Evolutionary conservation across 2,888 invertebrate genomes (phyloP).

Genomic region (Lampropteryx suffumata): DNA sequence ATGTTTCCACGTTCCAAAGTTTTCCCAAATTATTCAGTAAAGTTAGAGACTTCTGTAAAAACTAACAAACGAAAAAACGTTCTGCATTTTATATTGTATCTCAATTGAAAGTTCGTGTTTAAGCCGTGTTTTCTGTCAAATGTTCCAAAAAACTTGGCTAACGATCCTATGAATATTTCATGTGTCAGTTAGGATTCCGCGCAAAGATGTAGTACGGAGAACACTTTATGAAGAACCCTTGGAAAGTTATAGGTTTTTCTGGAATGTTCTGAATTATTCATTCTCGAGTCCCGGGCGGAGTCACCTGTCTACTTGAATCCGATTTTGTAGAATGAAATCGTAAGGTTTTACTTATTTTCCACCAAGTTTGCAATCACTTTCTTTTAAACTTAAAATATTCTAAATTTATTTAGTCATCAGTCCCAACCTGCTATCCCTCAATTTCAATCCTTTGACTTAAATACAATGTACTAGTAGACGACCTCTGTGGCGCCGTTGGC

Average conservation of each 20-base stretch:
- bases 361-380: background rate
- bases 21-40: no score
- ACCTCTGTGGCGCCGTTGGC: no score
- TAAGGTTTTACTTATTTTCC: constrained; percentile 5
- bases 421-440: no score
- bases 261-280: constrained; percentile 50
- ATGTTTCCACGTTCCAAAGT: no score
- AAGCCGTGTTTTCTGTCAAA: constrained; percentile 38
- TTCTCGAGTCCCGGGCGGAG: constrained; percentile 14
- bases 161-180: constrained; percentile 44
- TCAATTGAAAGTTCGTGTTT: constrained; percentile 18
- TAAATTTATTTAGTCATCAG: background rate
- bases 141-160: constrained; percentile 39
- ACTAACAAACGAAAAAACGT: constrained; percentile 14
- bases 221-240: constrained; percentile 44
- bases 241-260: constrained; percentile 44
- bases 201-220: constrained; percentile 15
- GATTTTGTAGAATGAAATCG: constrained; percentile 3
- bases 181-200: constrained; percentile 32
- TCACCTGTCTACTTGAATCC: constrained; percentile 15
- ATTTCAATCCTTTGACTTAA: no score
- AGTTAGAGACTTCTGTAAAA: background rate
- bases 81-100: constrained; percentile 19
- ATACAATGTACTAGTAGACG: no score
- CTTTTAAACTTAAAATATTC: constrained; percentile 1